These are phyloP conservation scores for Mamestra brassicae DNA, from an alignment of 2,888 invertebrate genomes.

Conservation along the genomic window DNA sequence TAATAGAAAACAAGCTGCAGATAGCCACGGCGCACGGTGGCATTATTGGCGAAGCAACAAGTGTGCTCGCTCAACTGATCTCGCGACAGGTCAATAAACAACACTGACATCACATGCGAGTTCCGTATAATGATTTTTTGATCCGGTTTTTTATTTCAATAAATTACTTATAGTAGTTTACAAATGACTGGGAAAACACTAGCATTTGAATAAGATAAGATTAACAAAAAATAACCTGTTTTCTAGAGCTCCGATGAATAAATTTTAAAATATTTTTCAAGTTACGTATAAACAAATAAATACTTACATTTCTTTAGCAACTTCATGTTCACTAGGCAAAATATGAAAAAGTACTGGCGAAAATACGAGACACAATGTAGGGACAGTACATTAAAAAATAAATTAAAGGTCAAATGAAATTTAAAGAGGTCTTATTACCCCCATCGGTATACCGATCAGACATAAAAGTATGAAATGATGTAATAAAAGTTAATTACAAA, in stretches of 20 bases:
- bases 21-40: conserved; percentile 59
- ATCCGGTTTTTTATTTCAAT: neutral
- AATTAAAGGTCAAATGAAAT: conserved; percentile 33
- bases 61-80: conserved; percentile 75
- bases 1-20: conserved; percentile 72
- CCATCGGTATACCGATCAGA: conserved; percentile 54
- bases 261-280: neutral
- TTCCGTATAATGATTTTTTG: conserved; percentile 11
- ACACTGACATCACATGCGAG: conserved; percentile 2
- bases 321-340: conserved; percentile 47
- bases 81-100: conserved; percentile 57
- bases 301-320: conserved; percentile 46
- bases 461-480: conserved; percentile 49
- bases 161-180: neutral
- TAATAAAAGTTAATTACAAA: conserved; percentile 61
- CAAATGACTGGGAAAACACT: neutral
- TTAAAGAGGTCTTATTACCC: conserved; percentile 38
- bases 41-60: conserved; percentile 78
- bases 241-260: neutral
- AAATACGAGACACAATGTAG: conserved; percentile 15
- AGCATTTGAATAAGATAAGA: neutral
- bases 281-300: neutral
- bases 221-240: neutral
- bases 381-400: neutral
- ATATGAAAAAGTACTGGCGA: conserved; percentile 49